Percentiles rank a stretch among this genome's conserved stretches.
Evolutionary conservation across 2,113 vertebrate genomes (phyloP).

Genomic region (Trogon melanurus): DNA sequence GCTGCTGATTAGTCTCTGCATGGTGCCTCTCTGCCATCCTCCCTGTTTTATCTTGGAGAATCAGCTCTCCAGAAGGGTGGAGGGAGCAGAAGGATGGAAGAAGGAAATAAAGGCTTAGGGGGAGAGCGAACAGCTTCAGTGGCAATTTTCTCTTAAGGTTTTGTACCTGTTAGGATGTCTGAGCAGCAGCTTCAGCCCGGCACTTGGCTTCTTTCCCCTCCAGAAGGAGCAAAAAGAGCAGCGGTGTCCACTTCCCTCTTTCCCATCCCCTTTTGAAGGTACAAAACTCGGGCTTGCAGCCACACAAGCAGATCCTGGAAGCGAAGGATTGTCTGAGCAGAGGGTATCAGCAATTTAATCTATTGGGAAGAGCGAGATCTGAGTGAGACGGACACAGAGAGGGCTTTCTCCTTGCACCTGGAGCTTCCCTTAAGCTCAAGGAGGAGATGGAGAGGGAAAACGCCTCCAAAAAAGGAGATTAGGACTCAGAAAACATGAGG

Average conservation of each 20-base stretch:
- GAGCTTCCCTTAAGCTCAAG: neutral
- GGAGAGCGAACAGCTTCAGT: neutral
- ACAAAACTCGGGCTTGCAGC: neutral
- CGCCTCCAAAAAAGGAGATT: neutral
- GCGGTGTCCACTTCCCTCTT: neutral
- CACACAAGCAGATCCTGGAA: neutral
- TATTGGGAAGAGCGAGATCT: rapidly evolving
- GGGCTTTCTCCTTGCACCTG: neutral
- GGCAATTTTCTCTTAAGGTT: neutral
- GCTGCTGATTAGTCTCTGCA: constrained; percentile 28
- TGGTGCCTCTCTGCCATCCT: neutral
- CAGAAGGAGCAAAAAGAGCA: neutral
- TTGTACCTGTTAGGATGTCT: neutral
- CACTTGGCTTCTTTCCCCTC: neutral
- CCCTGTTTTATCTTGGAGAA: neutral
- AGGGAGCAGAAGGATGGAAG: neutral
- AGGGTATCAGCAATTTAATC: neutral
- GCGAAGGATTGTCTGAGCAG: neutral
- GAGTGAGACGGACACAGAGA: neutral
- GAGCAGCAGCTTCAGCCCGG: neutral
- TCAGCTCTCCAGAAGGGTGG: neutral
- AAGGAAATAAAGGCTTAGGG: neutral
- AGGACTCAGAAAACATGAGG: neutral
- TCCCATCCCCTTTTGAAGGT: neutral
- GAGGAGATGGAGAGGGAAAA: neutral